Conservation (phyloP, 1,140 invertebrate species). For the Hestina assimilis region DNA sequence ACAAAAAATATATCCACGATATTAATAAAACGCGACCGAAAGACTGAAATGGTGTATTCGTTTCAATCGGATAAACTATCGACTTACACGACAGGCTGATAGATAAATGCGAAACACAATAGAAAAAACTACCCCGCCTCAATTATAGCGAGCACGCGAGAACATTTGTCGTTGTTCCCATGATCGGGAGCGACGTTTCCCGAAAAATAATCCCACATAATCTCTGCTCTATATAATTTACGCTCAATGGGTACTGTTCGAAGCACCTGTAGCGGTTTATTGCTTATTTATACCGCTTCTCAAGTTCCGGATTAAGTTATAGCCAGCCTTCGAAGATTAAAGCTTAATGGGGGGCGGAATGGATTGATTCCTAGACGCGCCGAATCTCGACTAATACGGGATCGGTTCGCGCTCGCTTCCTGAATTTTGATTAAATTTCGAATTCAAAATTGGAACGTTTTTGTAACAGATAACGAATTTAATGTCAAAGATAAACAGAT, state of each 20-base stretch:
- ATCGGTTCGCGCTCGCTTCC: constrained; percentile 38
- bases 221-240: constrained; percentile 40
- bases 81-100: constrained; percentile 51
- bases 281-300: constrained; percentile 71
- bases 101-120: constrained; percentile 54
- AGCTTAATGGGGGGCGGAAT: constrained; percentile 65
- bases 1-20: neutral
- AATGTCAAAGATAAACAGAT: neutral
- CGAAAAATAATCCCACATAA: constrained; percentile 37
- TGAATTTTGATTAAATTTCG: constrained; percentile 44
- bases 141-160: constrained; percentile 63
- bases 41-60: constrained; percentile 1
- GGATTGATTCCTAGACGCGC: constrained; percentile 70
- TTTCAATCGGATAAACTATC: constrained; percentile 41
- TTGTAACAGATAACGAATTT: neutral
- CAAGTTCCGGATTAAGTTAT: constrained; percentile 73
- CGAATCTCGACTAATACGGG: constrained; percentile 52
- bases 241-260: constrained; percentile 46
- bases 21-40: neutral
- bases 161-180: constrained; percentile 61
- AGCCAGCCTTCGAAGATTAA: constrained; percentile 72
- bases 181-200: constrained; percentile 39
- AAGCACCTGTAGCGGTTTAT: constrained; percentile 70
- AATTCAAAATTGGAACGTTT: constrained; percentile 27
- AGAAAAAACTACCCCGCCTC: constrained; percentile 44